These are phyloP conservation scores for Megaceryle alcyon DNA, from an alignment of 2,797 vertebrate genomes.

Conservation along the genomic window DNA sequence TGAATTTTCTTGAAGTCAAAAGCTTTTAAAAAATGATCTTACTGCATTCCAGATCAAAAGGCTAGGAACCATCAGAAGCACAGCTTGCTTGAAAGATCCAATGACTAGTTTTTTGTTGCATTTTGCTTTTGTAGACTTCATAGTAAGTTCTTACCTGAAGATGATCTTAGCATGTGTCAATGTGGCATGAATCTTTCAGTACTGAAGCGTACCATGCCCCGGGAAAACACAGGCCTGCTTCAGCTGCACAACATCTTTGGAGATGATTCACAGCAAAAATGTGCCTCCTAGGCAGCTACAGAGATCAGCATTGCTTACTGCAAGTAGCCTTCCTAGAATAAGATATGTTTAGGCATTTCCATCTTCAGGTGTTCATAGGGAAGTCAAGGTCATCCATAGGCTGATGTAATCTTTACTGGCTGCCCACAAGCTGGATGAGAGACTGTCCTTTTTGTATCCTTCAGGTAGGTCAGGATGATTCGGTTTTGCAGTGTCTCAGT, in stretches of 20 bases:
- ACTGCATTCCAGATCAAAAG: neutral
- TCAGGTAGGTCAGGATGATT: neutral
- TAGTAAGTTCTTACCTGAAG: neutral
- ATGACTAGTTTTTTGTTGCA: neutral
- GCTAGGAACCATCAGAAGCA: neutral
- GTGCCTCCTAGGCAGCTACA: neutral
- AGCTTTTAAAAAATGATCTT: neutral
- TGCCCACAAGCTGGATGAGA: neutral
- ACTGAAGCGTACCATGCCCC: neutral
- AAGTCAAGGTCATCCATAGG: neutral
- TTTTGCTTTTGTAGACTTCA: neutral
- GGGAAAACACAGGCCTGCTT: neutral
- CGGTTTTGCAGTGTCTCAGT: neutral
- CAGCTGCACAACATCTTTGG: neutral
- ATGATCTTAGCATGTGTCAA: fast-evolving
- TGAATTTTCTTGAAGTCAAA: neutral
- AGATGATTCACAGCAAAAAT: neutral
- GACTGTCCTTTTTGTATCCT: neutral
- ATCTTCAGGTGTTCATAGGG: neutral
- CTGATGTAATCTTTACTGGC: neutral
- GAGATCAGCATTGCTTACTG: neutral
- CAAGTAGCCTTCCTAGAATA: neutral
- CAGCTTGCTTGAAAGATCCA: neutral
- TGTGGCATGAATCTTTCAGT: neutral
- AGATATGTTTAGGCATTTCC: neutral